Percentiles rank a stretch among this genome's conserved stretches.
Evolutionary conservation across 2,888 invertebrate species (phyloP).

Genomic region (Chymomyza fuscimana): DNA sequence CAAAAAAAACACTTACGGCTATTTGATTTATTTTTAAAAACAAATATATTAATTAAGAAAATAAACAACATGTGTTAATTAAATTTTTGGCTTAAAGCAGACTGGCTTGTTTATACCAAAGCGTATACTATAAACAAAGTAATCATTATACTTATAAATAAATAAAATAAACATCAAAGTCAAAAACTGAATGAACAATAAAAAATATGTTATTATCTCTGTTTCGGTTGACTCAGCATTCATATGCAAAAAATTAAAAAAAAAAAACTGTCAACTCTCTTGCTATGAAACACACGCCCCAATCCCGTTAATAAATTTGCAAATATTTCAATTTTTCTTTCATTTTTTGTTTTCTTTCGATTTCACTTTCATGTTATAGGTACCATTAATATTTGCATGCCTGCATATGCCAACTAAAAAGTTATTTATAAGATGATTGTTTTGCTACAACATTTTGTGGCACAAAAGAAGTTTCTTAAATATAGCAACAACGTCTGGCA

Average conservation of each 20-base stretch:
- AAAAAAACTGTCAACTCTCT: conserved; percentile 1
- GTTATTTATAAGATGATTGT: conserved; percentile 3
- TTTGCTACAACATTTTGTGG: not conserved
- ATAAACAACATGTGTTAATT: not conserved
- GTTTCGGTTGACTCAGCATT: not conserved
- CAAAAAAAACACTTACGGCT: not conserved
- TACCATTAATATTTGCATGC: not conserved
- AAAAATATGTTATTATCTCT: not conserved
- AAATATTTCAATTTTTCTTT: conserved; percentile 5
- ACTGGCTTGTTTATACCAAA: not conserved
- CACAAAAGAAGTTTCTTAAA: conserved; percentile 39
- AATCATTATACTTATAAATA: not conserved
- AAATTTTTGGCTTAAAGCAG: not conserved
- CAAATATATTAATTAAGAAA: not conserved
- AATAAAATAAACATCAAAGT: not conserved
- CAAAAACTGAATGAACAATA: not conserved
- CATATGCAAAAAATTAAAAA: not conserved
- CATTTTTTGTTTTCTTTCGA: conserved; percentile 8
- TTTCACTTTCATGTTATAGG: conserved; percentile 37
- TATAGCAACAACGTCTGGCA: conserved; percentile 17
- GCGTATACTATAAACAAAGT: not conserved
- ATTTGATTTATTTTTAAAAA: not conserved
- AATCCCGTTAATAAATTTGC: conserved; percentile 11
- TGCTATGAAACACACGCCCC: conserved; percentile 16
- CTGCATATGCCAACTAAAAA: not conserved